A percentile compares a stretch with the other conserved stretches of the same genome.
Evolutionary conservation across 2,888 invertebrate genomes (phyloP).

Genomic region (Rotaria sp.): DNA sequence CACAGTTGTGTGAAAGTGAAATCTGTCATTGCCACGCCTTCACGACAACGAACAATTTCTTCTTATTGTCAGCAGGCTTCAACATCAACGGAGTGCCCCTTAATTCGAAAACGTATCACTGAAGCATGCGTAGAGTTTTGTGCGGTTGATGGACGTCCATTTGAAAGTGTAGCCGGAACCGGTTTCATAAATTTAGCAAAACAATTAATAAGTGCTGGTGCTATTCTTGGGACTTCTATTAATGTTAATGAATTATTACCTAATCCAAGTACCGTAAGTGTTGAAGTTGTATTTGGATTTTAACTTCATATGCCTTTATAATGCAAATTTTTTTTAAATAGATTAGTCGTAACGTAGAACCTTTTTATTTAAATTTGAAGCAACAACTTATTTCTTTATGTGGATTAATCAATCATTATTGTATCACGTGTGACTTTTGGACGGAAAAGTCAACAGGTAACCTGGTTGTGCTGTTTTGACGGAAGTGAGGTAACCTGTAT

Average conservation of each 20-base stretch:
- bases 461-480: background rate
- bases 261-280: background rate
- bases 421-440: background rate
- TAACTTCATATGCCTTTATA: background rate
- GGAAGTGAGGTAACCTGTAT: background rate
- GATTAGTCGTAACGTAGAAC: conserved; percentile 8
- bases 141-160: background rate
- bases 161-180: background rate
- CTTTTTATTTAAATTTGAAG: background rate
- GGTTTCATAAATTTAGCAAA: background rate
- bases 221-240: background rate
- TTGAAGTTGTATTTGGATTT: background rate
- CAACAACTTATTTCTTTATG: conserved; percentile 1
- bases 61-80: background rate
- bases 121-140: background rate
- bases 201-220: background rate
- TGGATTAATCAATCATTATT: background rate
- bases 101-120: background rate
- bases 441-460: background rate
- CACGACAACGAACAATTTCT: background rate
- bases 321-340: background rate
- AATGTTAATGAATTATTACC: no score
- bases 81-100: background rate
- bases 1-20: background rate
- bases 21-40: background rate